Percentiles rank a stretch among this genome's conserved stretches.
Evolutionary conservation across 2,113 vertebrate genomes (phyloP).

Genomic region (Vombatus ursinus): DNA sequence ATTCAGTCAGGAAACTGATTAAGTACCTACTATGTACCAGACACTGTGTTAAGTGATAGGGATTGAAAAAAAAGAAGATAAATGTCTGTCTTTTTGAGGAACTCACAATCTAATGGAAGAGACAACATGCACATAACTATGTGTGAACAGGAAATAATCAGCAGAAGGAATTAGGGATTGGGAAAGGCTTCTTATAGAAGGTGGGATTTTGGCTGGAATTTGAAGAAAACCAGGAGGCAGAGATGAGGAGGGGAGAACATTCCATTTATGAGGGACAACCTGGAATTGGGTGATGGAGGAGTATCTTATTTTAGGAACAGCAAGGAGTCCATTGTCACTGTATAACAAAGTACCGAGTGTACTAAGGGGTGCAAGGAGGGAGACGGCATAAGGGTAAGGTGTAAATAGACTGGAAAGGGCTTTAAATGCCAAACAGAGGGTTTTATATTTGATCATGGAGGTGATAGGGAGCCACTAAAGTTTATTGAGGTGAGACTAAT

Average conservation of each 20-base stretch:
- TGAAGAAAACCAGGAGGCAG: background rate
- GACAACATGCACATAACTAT: too few relatives aligned
- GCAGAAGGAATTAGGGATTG: too few relatives aligned
- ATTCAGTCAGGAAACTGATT: background rate
- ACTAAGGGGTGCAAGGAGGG: background rate
- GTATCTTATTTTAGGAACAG: background rate
- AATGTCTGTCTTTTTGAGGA: background rate
- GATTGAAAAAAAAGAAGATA: background rate
- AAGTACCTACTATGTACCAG: background rate
- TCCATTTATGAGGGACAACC: too few relatives aligned
- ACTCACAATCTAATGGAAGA: background rate
- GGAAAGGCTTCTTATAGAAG: background rate
- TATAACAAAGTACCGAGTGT: background rate
- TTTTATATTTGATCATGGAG: background rate
- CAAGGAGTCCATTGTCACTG: background rate
- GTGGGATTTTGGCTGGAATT: background rate
- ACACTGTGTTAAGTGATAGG: background rate
- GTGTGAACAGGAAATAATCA: too few relatives aligned
- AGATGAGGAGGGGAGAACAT: background rate
- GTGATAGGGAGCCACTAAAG: background rate
- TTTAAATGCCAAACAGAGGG: background rate
- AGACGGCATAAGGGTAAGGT: background rate
- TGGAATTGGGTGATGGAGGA: background rate
- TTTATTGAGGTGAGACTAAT: background rate
- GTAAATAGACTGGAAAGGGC: background rate